Base-by-base conservation (phyloP, 2,113 vertebrate genomes). In the Brienomyrus longianalis region DNA sequence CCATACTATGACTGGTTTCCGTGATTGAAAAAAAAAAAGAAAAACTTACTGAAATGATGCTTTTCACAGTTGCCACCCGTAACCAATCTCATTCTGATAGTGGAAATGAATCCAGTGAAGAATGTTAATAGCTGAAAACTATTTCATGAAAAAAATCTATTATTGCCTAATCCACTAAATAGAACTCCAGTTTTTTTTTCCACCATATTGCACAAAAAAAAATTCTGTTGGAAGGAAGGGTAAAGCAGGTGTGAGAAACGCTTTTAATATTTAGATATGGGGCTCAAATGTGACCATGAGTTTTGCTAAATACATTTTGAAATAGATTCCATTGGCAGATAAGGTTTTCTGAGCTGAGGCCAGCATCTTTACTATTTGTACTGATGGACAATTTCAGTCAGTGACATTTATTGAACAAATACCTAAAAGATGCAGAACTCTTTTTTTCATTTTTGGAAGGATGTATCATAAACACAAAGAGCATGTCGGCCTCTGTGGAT, bases 51-150 rank as follows among this genome's bases (percentile, higher is more conserved):
- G 84, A 86, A 50, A 35, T 52, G 84, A 27, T 86, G 84, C 45
- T 52, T 86, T 86, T 86, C 84, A 86, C 84, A 86, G 47, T 51
- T 86, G 84, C 48, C 48, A 86, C 19, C 84, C 84, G 17, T 86
- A 51, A 86, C 84, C 84, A 86, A 86, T 86, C 50, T 86, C 84
- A 86, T 86, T 86, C 51, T 51, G 84, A 86, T 86, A 52, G 84
- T 86, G 84, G 84, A 86, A 86, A 86, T 86, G 84, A 86, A 86
- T 86, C 84, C 84, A 86, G 48, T 86, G 84, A 31, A 86, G 84
- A 86, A 86, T 86, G 84, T 51, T 52, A 86, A 86, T 86, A 31
- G 84, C 84, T 86, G 84, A 86, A 51, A 86, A 86, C 47, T 51
- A 86, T 51, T 86, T 86, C 48, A 51, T 51, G 47, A 52, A 51